Base-by-base conservation (phyloP, 2,888 invertebrate genomes). In the Thumatha senex region DNA sequence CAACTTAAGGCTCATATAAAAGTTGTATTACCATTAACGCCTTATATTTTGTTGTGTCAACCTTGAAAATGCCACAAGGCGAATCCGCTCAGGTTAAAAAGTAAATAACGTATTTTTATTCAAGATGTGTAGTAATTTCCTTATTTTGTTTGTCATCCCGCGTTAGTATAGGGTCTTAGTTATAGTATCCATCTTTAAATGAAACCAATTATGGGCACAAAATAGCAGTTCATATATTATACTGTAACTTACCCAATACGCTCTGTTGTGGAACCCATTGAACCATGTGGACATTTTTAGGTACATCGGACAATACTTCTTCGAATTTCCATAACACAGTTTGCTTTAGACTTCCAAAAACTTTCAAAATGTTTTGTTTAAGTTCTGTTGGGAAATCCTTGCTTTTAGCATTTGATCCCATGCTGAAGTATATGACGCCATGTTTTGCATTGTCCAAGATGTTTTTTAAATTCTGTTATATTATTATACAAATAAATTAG, bases 361-460 rank as follows among this genome's bases (percentile, higher is more conserved):
- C 72, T 13, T 75, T 68, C 0, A 91, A 40, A 0, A 92, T 52
- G 0, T 61, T 65, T 30, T 56, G 51, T 40, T 76, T 79, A n/a
- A 77, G 40, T 29, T 75, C 58, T 0, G 63, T 58, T 0, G 88
- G 80, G 51, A 90, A 67, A 0, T 74, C 65, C 11, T 76, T 77
- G 43, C 84, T 83, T 45, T 80, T 77, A 18, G 85, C 56, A 35
- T 80, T 83, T 0, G 86, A 79, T 1, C 92, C 91, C 76, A 92
- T 70, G 46, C 89, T 90, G 66, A 92, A 90, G 70, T 81, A 86
- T 47, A 92, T 81, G 0, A 86, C 83, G 0, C 92, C 91, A 33
- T 89, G 48, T 35, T 74, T 71, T 0, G 89, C 75, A 7, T 67
- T 62, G 38, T 87, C 84, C 65, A 89, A 65, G 38, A 85, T 69